Base-by-base conservation (phyloP, 2,888 invertebrate species). In the Listrodromus nycthemerus region DNA sequence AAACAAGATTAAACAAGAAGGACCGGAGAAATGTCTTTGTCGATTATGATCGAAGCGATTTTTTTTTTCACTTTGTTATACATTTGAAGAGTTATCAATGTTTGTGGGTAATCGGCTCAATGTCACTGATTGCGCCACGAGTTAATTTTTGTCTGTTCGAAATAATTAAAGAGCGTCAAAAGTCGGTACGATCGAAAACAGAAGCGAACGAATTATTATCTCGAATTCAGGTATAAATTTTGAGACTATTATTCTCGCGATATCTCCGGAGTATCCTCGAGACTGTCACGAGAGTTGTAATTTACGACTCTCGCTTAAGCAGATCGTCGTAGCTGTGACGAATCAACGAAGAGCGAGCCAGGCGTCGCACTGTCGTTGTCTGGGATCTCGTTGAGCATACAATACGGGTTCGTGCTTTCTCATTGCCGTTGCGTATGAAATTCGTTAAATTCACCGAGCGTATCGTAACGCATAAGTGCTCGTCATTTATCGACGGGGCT, bases 221-320 rank as follows among this genome's bases (percentile, higher is more conserved):
- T 24, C 21, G 21, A 55, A 55, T 4, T 10, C 3, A 24, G 55
- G 55, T 55, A 55, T 55, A 55, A 55, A 55, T 24, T 55, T 55
- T 24, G 55, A 55, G 21, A 24, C 21, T 55, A 55, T 55, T 24
- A 55, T 55, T 55, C 55, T 55, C 55, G 73, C 24, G 73, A 73
- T 73, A 73, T 73, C 73, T 61, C 73, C 27, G 27, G 52, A 61
- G 55, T 41, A 41, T 73, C 73, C 41, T 58, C 41, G 58, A 37
- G 58, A 30, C 8, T 73, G 45, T 58, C 73, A 24, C 30, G 45
- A 48, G 73, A 16, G 21, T 24, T 24, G 10, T 55, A 21, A 55
- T 55, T 55, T 55, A 55, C 55, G 13, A 55, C 55, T 21, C 13
- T 21, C 55, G 55, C 21, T 55, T 24, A 8, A 21, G 55, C 21